Base-by-base conservation (phyloP, 2,113 vertebrate genomes). In the Xyrauchen texanus region DNA sequence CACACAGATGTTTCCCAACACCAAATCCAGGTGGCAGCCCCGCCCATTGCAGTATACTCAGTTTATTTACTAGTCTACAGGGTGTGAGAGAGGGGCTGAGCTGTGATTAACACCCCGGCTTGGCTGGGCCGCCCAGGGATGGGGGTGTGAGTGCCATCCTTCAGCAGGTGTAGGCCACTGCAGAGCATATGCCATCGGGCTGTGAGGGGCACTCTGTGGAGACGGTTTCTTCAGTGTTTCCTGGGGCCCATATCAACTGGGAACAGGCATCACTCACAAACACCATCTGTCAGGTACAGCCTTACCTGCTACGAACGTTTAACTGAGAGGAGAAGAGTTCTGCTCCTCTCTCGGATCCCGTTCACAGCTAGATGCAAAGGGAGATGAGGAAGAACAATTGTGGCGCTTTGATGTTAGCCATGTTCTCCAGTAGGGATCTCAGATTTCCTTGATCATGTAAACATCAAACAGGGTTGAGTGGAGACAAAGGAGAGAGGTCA, bases 231-330 rank as follows among this genome's bases (percentile, higher is more conserved):
- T 85, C 67, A 80, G 88, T 70, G 83, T 90, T 92, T 95, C 93
- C 84, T 87, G 88, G 91, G 92, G 21, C 21, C 21, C 21, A 34
- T 34, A 91, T 94, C 95, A 92, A 92, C 92, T 92, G 95, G 94
- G 95, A 94, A 89, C 90, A 88, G 85, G 90, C 90, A 85, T 89
- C 57, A 34, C 21, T 34, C 21, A 82, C 91, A 92, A 94, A 92
- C 93, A 93, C 95, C 95, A 96, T 96, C 95, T 96, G 95, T 91
- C 93, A 90, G 81, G 84, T 91, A 34, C 21, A 34, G 21, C 21
- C 21, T 34, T 34, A 92, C 85, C 83, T 88, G 87, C 87, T 89
- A 85, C 77, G 82, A 91, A 78, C 90, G 60, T 90, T 93, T 91
- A 91, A 84, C 87, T 76, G 82, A 60, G 7, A 84, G 88, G 87